Evolutionary conservation across 2,113 vertebrate species (phyloP).

Genomic region (Orthochromis malagaraziensis): DNA sequence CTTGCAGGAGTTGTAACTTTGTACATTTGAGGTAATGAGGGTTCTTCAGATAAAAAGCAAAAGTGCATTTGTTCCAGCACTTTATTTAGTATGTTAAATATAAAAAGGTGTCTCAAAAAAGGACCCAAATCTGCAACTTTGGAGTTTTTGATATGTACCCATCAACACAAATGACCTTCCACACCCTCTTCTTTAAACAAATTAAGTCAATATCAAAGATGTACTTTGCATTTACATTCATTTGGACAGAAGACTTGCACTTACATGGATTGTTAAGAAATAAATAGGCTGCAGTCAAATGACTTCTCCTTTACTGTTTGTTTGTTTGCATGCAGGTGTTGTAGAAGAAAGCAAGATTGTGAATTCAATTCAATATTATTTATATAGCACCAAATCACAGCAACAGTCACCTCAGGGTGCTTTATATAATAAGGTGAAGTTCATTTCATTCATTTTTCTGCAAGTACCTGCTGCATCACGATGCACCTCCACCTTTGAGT

Average conservation of each 20-base stretch:
- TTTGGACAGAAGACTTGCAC: background rate
- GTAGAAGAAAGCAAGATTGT: background rate
- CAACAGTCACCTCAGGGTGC: background rate
- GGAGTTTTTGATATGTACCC: background rate
- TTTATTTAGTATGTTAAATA: background rate
- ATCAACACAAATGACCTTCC: background rate
- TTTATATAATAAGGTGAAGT: background rate
- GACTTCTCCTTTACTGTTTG: background rate
- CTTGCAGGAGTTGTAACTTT: background rate
- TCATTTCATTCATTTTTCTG: background rate
- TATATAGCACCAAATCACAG: background rate
- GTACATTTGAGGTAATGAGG: background rate
- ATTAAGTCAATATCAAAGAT: background rate
- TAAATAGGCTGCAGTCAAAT: background rate
- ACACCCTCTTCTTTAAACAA: background rate
- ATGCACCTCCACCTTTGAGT: background rate
- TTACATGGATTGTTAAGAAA: background rate
- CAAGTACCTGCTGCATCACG: background rate
- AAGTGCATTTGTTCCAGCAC: background rate
- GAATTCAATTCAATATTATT: background rate
- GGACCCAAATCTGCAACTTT: background rate
- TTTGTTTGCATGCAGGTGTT: background rate
- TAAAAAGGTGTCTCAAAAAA: background rate
- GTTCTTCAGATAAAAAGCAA: background rate
- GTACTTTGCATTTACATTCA: background rate